Conservation (phyloP, 2,888 invertebrate genomes). For the Caenorhabditis parvicauda region DNA sequence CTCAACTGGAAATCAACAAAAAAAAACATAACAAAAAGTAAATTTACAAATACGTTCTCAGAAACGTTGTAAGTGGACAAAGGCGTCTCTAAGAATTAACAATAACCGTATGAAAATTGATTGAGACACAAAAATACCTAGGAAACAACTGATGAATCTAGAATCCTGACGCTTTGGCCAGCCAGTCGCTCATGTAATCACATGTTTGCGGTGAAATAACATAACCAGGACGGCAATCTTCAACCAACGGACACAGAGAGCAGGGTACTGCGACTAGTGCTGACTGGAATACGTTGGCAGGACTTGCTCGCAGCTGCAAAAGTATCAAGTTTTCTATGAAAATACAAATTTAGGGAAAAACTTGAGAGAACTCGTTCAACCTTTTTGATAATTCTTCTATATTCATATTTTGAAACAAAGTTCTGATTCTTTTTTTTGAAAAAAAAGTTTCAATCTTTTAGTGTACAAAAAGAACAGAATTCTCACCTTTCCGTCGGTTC, state of each 20-base stretch:
- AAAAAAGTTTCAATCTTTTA: not conserved
- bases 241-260: constrained; percentile 54
- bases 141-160: too few relatives aligned
- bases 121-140: too few relatives aligned
- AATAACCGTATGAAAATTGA: too few relatives aligned
- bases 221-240: constrained; percentile 55
- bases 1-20: too few relatives aligned
- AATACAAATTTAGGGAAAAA: constrained; percentile 19
- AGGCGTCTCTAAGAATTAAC: too few relatives aligned
- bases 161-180: constrained; percentile 13
- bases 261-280: constrained; percentile 51
- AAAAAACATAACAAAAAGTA: too few relatives aligned
- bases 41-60: too few relatives aligned
- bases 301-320: constrained; percentile 24
- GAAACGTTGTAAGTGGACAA: too few relatives aligned
- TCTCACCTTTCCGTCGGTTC: constrained; percentile 38
- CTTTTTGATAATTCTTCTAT: not conserved
- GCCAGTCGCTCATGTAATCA: constrained; percentile 52
- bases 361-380: not conserved
- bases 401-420: not conserved
- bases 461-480: not conserved
- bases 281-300: constrained; percentile 14
- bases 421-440: not conserved
- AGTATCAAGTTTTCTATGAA: not conserved
- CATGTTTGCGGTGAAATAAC: constrained; percentile 58